Evolutionary conservation across 2,888 invertebrate genomes (phyloP), one percentile per base, ranked within the genome.

Genomic region (Chelonus formosanus): DNA sequence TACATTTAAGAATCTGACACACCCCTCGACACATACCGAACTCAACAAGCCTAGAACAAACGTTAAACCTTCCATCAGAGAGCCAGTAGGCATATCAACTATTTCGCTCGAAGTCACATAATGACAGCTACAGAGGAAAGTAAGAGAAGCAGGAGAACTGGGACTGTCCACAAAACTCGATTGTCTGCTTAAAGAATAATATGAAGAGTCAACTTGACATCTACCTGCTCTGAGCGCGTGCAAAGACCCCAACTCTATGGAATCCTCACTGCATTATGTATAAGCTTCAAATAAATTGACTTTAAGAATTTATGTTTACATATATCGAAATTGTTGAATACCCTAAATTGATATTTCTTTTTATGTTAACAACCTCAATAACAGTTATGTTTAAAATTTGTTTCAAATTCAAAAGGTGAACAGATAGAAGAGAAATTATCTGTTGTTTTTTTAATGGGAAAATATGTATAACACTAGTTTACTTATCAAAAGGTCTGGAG

Each of bases 181-280:
- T 56, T 36, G 20, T 43, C 40, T 10, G 6, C 40, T 40, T 6
- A 40, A 6, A 6, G 5, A 40, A 40, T 40, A 40, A 40, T 40
- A 40, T 48, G 34, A 32, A 52, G 8, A 32, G 7, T 32, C 0
- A 52, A 34, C 8, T 32, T 34, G 8, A 32, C 31, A 6, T 31
- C 31, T 52, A 52, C 52, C 52, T 52, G 8, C 34, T 52, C 52
- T 8, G 7, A 52, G 32, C 31, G 52, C 52, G 52, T 52, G 52
- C 52, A 34, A 32, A 32, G 34, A 32, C 31, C 34, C 34, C 32
- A 32, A 31, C 52, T 10, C 48, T 34, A 40, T 40, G 6, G 20
- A 40, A 40, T 40, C 40, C 40, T 52, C 52, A 32, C 52, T 52
- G 52, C 52, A 52, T 52, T 52, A 52, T 52, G 52, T 32, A 52